Conservation (phyloP, 2,888 invertebrate genomes). For the Amorpha juglandis region DNA sequence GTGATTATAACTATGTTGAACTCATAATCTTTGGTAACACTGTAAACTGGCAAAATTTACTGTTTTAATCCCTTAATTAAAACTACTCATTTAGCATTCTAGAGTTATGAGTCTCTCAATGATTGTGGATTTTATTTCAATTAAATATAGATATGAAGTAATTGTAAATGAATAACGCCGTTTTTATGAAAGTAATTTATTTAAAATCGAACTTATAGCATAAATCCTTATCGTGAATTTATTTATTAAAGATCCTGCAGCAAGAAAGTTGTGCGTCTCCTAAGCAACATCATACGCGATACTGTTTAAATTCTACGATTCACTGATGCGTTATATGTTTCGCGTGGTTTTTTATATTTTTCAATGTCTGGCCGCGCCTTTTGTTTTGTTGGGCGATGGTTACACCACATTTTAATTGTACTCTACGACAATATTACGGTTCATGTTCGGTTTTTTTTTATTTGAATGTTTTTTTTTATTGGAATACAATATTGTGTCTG, state of each 20-base stretch:
- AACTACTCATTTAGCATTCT: no score
- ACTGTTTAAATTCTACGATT: conserved; percentile 70
- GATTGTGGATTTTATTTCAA: no score
- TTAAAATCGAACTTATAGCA: no score
- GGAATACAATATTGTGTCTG: neutral
- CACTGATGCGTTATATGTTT: conserved; percentile 74
- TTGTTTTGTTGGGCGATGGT: conserved; percentile 64
- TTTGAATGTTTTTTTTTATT: conserved; percentile 4
- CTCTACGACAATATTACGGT: conserved; percentile 23
- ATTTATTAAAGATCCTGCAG: conserved; percentile 6
- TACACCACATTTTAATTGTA: conserved; percentile 58
- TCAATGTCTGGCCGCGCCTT: conserved; percentile 62
- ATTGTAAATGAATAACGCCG: no score
- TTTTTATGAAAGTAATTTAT: no score
- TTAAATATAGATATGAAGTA: no score
- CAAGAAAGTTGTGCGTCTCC: conserved; percentile 21
- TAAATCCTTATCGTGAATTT: no score
- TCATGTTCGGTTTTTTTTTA: conserved; percentile 8
- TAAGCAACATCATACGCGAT: conserved; percentile 56
- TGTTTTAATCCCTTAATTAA: no score
- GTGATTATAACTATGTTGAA: no score
- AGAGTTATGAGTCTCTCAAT: no score
- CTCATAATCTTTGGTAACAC: no score
- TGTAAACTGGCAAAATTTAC: no score
- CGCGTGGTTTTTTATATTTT: conserved; percentile 58